phyloP scores from a whole-genome alignment of 1,140 invertebrate species.

The Rhizoglyphus robini region DNA sequence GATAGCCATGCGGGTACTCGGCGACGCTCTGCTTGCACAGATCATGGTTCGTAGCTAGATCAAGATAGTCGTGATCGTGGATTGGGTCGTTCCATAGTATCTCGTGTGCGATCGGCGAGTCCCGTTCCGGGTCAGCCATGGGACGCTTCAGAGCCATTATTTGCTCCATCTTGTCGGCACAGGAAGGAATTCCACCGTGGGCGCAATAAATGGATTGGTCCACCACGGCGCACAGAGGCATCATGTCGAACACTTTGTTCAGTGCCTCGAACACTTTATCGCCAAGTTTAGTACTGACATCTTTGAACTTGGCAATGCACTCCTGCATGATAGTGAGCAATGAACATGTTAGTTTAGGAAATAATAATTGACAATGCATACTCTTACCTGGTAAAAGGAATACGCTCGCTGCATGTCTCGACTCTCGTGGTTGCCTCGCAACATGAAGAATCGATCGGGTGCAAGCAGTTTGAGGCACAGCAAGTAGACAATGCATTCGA shows the following conservation, averaged over 20 bases:
- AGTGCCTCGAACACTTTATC: conserved; percentile 49
- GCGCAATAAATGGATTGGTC: too few species aligned
- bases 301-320: too few species aligned
- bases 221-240: too few species aligned
- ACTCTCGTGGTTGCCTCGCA: too few species aligned
- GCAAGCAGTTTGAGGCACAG: conserved; percentile 46
- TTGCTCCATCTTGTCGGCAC: conserved; percentile 38
- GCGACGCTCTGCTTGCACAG: too few species aligned
- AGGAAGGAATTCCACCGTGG: too few species aligned
- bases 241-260: too few species aligned
- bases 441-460: conserved; percentile 44
- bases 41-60: too few species aligned
- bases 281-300: conserved; percentile 38
- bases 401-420: too few species aligned
- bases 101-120: conserved; percentile 55
- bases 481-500: conserved; percentile 44
- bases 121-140: conserved; percentile 44
- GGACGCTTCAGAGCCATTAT: conserved; percentile 47
- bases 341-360: conserved; percentile 45
- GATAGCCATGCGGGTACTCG: too few species aligned
- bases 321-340: conserved; percentile 43
- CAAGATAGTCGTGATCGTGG: conserved; percentile 17
- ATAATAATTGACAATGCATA: conserved; percentile 53
- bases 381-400: too few species aligned
- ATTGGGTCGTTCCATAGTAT: conserved; percentile 58